Evolutionary conservation across 2,113 vertebrate genomes (phyloP).

Genomic region (Pogonocichla stellata): DNA sequence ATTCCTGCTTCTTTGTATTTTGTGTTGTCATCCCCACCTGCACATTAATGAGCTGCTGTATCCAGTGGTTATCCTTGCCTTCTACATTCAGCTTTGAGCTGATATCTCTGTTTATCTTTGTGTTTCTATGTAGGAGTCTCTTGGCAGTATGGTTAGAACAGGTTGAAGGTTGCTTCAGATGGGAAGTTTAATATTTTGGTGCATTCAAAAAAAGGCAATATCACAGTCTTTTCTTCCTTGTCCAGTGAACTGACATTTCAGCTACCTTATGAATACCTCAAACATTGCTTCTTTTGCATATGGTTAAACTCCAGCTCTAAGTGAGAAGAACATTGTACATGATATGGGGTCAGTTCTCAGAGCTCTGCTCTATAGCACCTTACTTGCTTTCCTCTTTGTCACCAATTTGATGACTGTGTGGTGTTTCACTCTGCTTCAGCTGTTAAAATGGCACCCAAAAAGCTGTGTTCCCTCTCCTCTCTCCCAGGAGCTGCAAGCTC

Average conservation of each 20-base stretch:
- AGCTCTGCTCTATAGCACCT: background rate
- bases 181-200: background rate
- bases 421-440: background rate
- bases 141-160: background rate
- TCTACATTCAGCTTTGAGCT: background rate
- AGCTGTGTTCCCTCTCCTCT: background rate
- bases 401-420: background rate
- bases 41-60: background rate
- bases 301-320: background rate
- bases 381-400: background rate
- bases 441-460: background rate
- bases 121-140: background rate
- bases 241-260: background rate
- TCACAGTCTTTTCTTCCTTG: no score
- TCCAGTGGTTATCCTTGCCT: background rate
- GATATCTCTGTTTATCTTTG: background rate
- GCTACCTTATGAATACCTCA: background rate
- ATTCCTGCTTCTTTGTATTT: background rate
- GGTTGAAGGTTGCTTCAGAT: background rate
- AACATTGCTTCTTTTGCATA: background rate
- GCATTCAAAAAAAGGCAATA: background rate
- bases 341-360: background rate
- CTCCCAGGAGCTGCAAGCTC: background rate
- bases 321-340: fast-evolving
- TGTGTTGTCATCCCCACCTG: background rate